A percentile compares a stretch with the other conserved stretches of the same genome.
phyloP scores from a whole-genome alignment of 2,888 invertebrate genomes.

The Cybosia mesomella region DNA sequence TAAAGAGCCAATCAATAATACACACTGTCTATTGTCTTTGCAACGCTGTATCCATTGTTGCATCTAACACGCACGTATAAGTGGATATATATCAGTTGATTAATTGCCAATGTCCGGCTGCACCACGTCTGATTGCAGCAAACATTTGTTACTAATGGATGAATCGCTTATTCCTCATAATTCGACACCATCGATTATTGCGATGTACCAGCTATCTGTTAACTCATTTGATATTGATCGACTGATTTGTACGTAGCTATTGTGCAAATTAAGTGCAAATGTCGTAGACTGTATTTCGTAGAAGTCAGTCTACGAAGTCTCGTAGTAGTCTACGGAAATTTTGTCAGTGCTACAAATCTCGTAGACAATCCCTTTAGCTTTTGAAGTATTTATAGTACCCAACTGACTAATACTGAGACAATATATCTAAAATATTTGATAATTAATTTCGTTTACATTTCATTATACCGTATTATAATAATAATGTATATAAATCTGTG shows the following conservation, averaged over 20 bases:
- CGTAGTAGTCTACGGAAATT: neutral
- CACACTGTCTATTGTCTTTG: conserved; percentile 44
- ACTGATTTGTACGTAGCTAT: conserved; percentile 15
- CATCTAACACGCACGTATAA: conserved; percentile 37
- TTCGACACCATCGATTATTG: conserved; percentile 53
- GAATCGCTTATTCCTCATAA: conserved; percentile 61
- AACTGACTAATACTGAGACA: neutral
- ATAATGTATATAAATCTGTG: too few relatives aligned
- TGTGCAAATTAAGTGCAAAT: conserved; percentile 1
- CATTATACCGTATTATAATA: too few relatives aligned
- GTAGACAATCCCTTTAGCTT: neutral
- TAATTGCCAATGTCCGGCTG: conserved; percentile 62
- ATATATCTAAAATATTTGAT: too few relatives aligned
- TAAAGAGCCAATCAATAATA: conserved; percentile 11
- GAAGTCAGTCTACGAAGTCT: neutral
- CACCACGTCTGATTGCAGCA: conserved; percentile 69
- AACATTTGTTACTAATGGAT: conserved; percentile 79
- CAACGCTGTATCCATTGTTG: conserved; percentile 38
- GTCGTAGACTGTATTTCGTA: conserved; percentile 13
- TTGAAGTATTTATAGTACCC: neutral
- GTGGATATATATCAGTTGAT: conserved; percentile 59
- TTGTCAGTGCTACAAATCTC: neutral
- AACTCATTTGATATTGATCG: conserved; percentile 40
- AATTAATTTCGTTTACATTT: too few relatives aligned
- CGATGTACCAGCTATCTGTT: conserved; percentile 47